Evolutionary conservation across 2,888 invertebrate species (phyloP).

Genomic region (Plagodis dolabraria): DNA sequence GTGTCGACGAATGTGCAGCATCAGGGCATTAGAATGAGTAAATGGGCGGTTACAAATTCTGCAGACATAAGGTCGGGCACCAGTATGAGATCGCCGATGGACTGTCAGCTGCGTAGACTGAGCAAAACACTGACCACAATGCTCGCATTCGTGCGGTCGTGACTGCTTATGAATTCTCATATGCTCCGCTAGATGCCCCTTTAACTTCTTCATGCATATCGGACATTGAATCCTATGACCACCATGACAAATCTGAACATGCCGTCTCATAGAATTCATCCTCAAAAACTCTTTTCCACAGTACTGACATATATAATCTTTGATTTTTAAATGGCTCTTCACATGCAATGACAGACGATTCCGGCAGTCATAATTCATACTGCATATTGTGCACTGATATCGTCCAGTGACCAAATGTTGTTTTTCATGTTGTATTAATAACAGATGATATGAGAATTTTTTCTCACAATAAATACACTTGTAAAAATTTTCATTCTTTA

Average conservation of each 20-base stretch:
- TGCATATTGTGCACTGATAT: slow-evolving; percentile 89
- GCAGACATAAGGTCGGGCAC: slow-evolving; percentile 92
- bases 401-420: slow-evolving; percentile 90
- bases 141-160: slow-evolving; percentile 91
- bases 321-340: slow-evolving; percentile 89
- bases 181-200: slow-evolving; percentile 92
- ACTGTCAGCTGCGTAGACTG: slow-evolving; percentile 94
- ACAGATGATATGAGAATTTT: slow-evolving; percentile 57
- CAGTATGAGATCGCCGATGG: slow-evolving; percentile 93
- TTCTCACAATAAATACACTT: slow-evolving; percentile 88
- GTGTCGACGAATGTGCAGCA: slow-evolving; percentile 92
- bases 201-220: slow-evolving; percentile 91
- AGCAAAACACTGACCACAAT: slow-evolving; percentile 91
- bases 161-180: slow-evolving; percentile 92
- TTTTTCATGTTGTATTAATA: slow-evolving; percentile 87
- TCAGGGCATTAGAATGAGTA: slow-evolving; percentile 93
- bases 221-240: slow-evolving; percentile 92
- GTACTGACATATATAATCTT: slow-evolving; percentile 91
- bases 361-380: slow-evolving; percentile 88
- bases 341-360: slow-evolving; percentile 87
- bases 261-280: slow-evolving; percentile 90
- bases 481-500: slow-evolving; percentile 72
- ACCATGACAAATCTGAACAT: slow-evolving; percentile 90
- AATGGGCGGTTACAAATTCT: slow-evolving; percentile 92
- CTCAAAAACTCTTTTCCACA: slow-evolving; percentile 92